Conservation (phyloP, 2,888 invertebrate species). For the Philaethria dido region DNA sequence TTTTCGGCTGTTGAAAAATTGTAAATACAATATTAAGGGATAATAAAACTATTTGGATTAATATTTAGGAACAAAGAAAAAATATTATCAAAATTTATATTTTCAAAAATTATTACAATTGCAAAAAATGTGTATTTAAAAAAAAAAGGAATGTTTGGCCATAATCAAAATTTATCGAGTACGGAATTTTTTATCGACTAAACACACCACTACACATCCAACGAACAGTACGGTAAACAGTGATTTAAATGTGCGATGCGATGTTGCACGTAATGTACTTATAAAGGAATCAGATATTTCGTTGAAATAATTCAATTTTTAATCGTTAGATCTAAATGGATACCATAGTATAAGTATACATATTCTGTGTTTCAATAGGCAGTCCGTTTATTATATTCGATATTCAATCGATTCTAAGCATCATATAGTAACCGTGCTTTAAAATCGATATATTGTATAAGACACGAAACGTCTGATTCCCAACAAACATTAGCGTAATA, state of each 20-base stretch:
- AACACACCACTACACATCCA: conserved; percentile 71
- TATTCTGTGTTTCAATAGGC: conserved; percentile 46
- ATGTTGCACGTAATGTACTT: conserved; percentile 69
- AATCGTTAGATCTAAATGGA: conserved; percentile 46
- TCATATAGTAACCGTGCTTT: conserved; percentile 45
- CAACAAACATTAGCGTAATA: conserved; percentile 80
- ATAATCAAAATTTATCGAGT: conserved; percentile 74
- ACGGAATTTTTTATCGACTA: conserved; percentile 80
- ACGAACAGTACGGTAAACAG: conserved; percentile 80
- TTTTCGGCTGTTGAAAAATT: conserved; percentile 85
- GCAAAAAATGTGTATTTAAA: conserved; percentile 79
- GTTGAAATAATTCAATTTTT: conserved; percentile 43
- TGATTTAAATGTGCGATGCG: conserved; percentile 75
- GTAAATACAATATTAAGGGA: conserved; percentile 84
- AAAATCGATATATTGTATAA: conserved; percentile 43
- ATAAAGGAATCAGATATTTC: conserved; percentile 72
- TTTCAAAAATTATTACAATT: conserved; percentile 84
- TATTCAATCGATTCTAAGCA: conserved; percentile 44
- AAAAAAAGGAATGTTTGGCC: conserved; percentile 78
- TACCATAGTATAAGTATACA: conserved; percentile 46
- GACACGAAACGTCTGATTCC: conserved; percentile 72
- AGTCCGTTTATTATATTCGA: conserved; percentile 45
- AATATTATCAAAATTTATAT: conserved; percentile 85
- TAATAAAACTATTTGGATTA: conserved; percentile 84
- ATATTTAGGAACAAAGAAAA: conserved; percentile 83